Conservation (phyloP, 2,888 invertebrate genomes). For the Perizoma affinitatum region DNA sequence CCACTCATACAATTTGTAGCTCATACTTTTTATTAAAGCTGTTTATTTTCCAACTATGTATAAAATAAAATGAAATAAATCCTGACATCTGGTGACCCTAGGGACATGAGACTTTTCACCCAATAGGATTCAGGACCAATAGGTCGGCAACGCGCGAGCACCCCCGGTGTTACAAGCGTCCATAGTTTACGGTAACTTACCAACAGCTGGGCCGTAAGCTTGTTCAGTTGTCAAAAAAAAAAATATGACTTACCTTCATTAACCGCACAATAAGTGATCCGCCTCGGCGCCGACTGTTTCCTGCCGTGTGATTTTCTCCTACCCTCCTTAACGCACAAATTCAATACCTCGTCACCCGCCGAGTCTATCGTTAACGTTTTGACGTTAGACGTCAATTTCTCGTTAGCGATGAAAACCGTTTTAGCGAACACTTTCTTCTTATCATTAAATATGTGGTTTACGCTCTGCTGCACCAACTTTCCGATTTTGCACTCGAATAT, state of each 20-base stretch:
- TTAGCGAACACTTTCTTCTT: constrained; percentile 69
- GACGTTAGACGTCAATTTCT: constrained; percentile 48
- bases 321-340: constrained; percentile 70
- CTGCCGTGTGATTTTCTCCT: constrained; percentile 69
- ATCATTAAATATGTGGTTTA: constrained; percentile 72
- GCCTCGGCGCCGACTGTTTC: constrained; percentile 72
- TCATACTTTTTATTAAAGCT: too few species aligned
- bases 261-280: constrained; percentile 58
- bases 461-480: constrained; percentile 72
- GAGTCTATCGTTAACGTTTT: constrained; percentile 46
- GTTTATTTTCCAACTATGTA: too few species aligned
- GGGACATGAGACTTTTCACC: too few species aligned
- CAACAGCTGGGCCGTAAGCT: neutral
- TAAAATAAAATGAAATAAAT: too few species aligned
- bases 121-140: too few species aligned
- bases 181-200: too few species aligned
- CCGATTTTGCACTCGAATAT: constrained; percentile 74
- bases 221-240: too few species aligned
- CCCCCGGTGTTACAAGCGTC: too few species aligned
- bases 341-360: constrained; percentile 52
- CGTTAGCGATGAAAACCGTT: constrained; percentile 68
- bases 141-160: too few species aligned
- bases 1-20: too few species aligned
- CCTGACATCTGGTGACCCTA: too few species aligned
- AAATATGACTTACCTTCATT: constrained; percentile 59